A percentile compares a stretch with the other conserved stretches of the same genome.
phyloP scores from a whole-genome alignment of 2,113 vertebrate genomes.

The Danio rerio region DNA sequence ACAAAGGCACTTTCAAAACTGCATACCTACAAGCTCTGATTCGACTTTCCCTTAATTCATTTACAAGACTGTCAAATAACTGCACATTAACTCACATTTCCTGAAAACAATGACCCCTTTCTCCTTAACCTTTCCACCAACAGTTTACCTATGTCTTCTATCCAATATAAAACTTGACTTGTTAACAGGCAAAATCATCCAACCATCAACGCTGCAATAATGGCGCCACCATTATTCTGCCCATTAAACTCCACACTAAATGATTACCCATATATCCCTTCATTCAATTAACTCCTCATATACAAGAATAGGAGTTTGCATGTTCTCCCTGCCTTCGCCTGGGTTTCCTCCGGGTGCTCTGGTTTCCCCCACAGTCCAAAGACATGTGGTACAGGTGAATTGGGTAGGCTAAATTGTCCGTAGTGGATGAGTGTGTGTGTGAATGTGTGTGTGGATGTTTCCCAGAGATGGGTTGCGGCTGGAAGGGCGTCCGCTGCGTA shows the following conservation, averaged over 20 bases:
- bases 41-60: background rate
- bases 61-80: constrained; percentile 47
- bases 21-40: background rate
- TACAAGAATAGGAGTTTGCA: too few relatives aligned
- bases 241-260: background rate
- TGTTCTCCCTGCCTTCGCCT: too few relatives aligned
- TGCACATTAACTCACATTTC: background rate
- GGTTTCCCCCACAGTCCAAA: too few relatives aligned
- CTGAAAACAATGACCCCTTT: constrained; percentile 45
- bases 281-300: constrained; percentile 33
- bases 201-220: constrained; percentile 9
- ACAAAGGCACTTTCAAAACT: background rate
- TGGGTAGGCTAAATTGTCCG: too few relatives aligned
- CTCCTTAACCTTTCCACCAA: background rate
- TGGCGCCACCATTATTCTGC: background rate
- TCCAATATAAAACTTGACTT: constrained; percentile 7
- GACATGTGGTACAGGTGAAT: too few relatives aligned
- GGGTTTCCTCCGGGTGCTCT: too few relatives aligned
- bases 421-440: too few relatives aligned
- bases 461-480: too few relatives aligned
- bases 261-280: background rate
- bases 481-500: too few relatives aligned
- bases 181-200: background rate
- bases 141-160: background rate
- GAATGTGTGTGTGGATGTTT: too few relatives aligned